These are phyloP conservation scores for Tanypteryx hageni DNA, from an alignment of 2,888 invertebrate genomes.

Conservation along the genomic window DNA sequence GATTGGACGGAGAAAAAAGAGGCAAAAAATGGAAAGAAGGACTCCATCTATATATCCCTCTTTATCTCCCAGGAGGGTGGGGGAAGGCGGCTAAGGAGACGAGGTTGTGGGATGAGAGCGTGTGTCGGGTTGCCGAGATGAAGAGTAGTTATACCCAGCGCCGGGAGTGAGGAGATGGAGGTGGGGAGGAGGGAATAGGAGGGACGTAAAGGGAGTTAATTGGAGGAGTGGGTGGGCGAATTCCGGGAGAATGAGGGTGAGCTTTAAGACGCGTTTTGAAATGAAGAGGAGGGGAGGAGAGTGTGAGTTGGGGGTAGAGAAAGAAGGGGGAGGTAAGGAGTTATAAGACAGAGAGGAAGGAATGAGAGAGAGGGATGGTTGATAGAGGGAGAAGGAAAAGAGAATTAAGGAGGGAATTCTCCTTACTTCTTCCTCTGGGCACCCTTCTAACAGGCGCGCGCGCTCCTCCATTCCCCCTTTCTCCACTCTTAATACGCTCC, in stretches of 20 bases:
- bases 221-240: slow-evolving; percentile 23
- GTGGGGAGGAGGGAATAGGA: neutral
- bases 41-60: no score
- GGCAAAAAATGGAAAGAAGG: no score
- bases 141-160: no score
- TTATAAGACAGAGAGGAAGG: neutral
- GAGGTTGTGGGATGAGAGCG: neutral
- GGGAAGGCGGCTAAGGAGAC: neutral
- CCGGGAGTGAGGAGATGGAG: neutral
- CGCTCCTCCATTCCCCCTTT: neutral
- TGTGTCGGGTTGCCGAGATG: neutral
- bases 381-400: neutral
- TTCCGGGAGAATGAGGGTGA: neutral
- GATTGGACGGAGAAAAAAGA: no score
- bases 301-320: neutral
- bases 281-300: neutral
- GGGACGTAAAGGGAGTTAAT: slow-evolving; percentile 25
- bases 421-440: neutral
- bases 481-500: neutral
- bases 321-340: neutral
- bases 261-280: neutral
- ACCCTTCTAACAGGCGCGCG: neutral
- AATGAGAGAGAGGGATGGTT: neutral
- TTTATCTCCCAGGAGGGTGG: neutral
- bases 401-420: slow-evolving; percentile 33